Conservation (phyloP, 2,797 vertebrate genomes). For the Oreonectes daqikongensis region DNA sequence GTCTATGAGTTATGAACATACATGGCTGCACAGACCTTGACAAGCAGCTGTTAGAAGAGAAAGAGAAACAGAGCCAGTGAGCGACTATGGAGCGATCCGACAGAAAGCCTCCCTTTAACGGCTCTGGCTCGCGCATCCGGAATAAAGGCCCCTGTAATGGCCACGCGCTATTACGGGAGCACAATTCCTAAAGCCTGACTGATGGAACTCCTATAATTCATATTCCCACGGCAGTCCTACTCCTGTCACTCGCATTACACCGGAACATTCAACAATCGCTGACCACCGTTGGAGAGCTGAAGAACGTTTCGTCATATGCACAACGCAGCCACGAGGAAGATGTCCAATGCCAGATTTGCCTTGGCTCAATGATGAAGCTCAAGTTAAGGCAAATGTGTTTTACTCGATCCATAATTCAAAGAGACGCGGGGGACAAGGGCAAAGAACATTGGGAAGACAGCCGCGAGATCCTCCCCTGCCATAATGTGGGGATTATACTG, state of each 20-base stretch:
- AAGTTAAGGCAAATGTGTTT: constrained; percentile 74
- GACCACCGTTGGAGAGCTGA: constrained; percentile 72
- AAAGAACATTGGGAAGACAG: constrained; percentile 49
- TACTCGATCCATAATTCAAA: constrained; percentile 74
- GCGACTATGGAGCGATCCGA: background rate
- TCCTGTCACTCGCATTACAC: constrained; percentile 67
- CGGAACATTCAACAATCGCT: constrained; percentile 68
- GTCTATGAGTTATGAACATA: constrained; percentile 66
- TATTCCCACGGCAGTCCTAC: constrained; percentile 72
- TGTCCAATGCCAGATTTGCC: constrained; percentile 73
- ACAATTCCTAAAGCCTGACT: constrained; percentile 70
- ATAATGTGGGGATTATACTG: constrained; percentile 17
- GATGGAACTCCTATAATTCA: constrained; percentile 78
- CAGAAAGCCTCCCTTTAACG: constrained; percentile 31
- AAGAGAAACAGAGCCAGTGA: background rate
- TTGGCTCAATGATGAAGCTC: constrained; percentile 70
- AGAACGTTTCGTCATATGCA: constrained; percentile 72
- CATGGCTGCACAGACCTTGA: constrained; percentile 50
- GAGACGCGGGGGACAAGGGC: constrained; percentile 57
- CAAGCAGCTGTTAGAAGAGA: constrained; percentile 18
- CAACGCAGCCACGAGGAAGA: constrained; percentile 75
- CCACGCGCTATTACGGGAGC: constrained; percentile 66
- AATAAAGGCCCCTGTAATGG: constrained; percentile 63
- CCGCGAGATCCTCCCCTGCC: constrained; percentile 5
- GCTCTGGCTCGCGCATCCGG: constrained; percentile 50